These are phyloP conservation scores for Stichodactyla helianthus DNA, from an alignment of 64 coral and sea anemone species.

Conservation along the genomic window DNA sequence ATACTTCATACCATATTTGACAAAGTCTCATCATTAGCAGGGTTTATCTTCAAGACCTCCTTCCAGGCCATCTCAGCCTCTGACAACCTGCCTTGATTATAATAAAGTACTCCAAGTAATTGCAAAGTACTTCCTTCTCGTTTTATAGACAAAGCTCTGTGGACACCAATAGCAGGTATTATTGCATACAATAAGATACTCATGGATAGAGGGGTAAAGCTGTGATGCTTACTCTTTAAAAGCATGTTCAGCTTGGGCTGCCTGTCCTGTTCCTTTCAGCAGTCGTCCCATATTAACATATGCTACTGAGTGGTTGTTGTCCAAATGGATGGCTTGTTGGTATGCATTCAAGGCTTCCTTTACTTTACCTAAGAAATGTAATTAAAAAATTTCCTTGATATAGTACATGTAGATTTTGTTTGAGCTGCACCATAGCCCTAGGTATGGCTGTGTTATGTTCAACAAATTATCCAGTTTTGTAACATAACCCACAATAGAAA, in stretches of 20 bases:
- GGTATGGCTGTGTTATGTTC: too few species aligned
- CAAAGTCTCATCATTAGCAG: constrained; percentile 47
- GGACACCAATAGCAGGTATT: neutral
- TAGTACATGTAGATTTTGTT: neutral
- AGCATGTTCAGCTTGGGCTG: constrained; percentile 46
- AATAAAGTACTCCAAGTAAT: constrained; percentile 84
- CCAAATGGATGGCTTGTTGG: constrained; percentile 51
- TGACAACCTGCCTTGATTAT: constrained; percentile 43
- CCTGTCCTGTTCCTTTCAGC: constrained; percentile 23
- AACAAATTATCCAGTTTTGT: too few species aligned
- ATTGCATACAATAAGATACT: neutral
- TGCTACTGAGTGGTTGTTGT: constrained; percentile 58
- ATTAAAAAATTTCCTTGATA: neutral
- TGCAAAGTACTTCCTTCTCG: constrained; percentile 66
- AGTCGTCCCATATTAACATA: constrained; percentile 73
- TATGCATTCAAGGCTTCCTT: constrained; percentile 55
- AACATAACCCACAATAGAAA: too few species aligned
- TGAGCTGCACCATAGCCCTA: neutral
- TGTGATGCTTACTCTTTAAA: constrained; percentile 49
- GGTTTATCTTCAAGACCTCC: constrained; percentile 48
- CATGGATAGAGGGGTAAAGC: neutral
- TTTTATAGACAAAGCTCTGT: constrained; percentile 66
- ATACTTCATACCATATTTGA: constrained; percentile 55
- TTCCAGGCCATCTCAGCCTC: constrained; percentile 73
- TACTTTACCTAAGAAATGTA: constrained; percentile 24